Base-by-base conservation (phyloP, 2,113 vertebrate species). In the Lagopus muta region DNA sequence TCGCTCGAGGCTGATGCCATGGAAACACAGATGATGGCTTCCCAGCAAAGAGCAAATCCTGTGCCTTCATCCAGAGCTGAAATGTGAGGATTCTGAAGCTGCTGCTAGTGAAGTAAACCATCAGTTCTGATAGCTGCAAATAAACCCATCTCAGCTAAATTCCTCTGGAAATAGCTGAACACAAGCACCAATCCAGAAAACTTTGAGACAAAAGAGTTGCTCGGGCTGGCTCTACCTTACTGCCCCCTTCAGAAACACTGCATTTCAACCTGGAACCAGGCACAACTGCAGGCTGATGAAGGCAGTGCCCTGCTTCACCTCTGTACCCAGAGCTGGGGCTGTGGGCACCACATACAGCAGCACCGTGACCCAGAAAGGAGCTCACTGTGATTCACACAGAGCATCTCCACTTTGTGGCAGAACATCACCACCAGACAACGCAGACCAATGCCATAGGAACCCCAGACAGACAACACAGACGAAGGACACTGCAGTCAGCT, bases 21-120 rank as follows among this genome's bases (percentile, higher is more conserved):
- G 96, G 96, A 93, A 98, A 96, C 47, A 61, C 65, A 94, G 1
- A 24, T 34, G 30, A 91, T 36, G 13, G 42, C 40, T 65, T 94
- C 67, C 90, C 30, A 61, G 70, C 74, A 45, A 79, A 73, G 61
- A 71, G 10, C 88, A 85, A 93, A 90, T 71, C 67, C 70, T 60
- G 47, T 14, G 1, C 91, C 70, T 92, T 86, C 74, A 75, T 28
- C 15, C 57, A 87, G 45, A n/a, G 55, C 69, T 83, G 48, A 78
- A 90, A 94, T 76, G 24, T 69, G 16, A 32, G 85, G 36, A 54
- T 57, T 78, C 5, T 28, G 43, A 91, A 88, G 72, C 40, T 58
- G 30, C 32, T 71, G 62, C 52, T 86, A 86, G 91, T 20, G 66
- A 70, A 90, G 90, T 61, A 86, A 82, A 67, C 42, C 36, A 54